Evolutionary conservation across 2,888 invertebrate genomes (phyloP).

Genomic region (Dendrolimus houi): DNA sequence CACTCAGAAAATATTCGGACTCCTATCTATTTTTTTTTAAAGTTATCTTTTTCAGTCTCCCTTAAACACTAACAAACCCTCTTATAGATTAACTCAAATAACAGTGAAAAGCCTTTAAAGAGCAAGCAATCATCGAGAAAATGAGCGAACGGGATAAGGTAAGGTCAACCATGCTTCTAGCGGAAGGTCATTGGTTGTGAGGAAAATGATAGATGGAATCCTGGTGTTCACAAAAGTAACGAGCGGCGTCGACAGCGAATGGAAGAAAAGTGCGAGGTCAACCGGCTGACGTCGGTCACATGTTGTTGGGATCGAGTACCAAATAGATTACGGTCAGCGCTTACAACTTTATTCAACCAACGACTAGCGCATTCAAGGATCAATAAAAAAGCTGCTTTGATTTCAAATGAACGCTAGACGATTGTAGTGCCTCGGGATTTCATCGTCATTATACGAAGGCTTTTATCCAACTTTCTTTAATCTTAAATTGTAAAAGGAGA

Average conservation of each 20-base stretch:
- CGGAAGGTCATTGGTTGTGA: conserved; percentile 43
- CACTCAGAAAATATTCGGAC: no score
- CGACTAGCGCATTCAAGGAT: conserved; percentile 33
- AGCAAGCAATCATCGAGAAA: neutral
- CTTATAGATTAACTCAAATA: neutral
- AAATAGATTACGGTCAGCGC: conserved; percentile 55
- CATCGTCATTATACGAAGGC: conserved; percentile 17
- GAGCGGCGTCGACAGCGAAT: conserved; percentile 38
- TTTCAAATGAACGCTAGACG: conserved; percentile 32
- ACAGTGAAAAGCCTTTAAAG: neutral
- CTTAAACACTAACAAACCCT: no score
- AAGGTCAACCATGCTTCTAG: conserved; percentile 34
- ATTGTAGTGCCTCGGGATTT: conserved; percentile 20
- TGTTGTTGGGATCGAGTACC: conserved; percentile 43
- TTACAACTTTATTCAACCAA: conserved; percentile 53
- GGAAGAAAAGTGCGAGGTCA: conserved; percentile 56
- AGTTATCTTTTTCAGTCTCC: no score
- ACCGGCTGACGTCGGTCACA: conserved; percentile 48
- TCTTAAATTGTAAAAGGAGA: conserved; percentile 19
- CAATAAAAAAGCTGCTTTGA: conserved; percentile 47
- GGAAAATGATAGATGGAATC: conserved; percentile 59
- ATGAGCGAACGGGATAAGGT: conserved; percentile 9
- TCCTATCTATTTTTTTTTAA: no score
- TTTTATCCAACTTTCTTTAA: conserved; percentile 31
- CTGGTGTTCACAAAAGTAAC: conserved; percentile 52